These are phyloP conservation scores for Martes martes DNA, from an alignment of 2,113 vertebrate genomes.

Conservation along the genomic window DNA sequence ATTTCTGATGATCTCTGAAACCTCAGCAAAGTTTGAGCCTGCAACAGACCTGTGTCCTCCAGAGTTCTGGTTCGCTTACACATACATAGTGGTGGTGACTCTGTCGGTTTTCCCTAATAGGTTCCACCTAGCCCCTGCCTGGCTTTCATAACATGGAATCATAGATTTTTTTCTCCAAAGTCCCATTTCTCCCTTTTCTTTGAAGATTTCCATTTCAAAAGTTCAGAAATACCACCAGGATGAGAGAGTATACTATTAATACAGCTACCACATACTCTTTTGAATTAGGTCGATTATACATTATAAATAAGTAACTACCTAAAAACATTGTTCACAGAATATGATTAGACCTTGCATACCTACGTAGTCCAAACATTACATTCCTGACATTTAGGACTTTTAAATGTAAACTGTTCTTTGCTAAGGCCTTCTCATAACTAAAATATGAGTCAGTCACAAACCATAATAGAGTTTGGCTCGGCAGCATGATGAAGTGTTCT, in stretches of 20 bases:
- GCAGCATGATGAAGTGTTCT: slow-evolving; percentile 86
- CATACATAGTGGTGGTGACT: no score
- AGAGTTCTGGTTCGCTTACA: not conserved
- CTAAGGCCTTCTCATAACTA: slow-evolving; percentile 81
- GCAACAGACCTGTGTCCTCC: not conserved
- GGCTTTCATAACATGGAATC: not conserved
- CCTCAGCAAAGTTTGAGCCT: not conserved
- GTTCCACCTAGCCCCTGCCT: not conserved
- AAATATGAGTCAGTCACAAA: slow-evolving; percentile 85
- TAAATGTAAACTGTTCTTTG: slow-evolving; percentile 83
- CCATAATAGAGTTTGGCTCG: slow-evolving; percentile 82
- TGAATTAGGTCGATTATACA: not conserved
- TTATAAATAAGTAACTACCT: slow-evolving; percentile 45
- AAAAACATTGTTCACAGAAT: not conserved
- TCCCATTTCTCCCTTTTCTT: not conserved
- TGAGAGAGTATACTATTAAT: not conserved
- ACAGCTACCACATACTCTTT: not conserved
- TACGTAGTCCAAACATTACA: slow-evolving; percentile 72
- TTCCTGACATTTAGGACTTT: slow-evolving; percentile 84
- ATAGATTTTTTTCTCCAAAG: not conserved
- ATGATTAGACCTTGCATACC: slow-evolving; percentile 17
- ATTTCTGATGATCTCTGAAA: not conserved
- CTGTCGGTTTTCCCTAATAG: not conserved
- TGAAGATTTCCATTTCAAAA: not conserved
- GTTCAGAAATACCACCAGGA: not conserved